phyloP scores from a whole-genome alignment of 2,888 invertebrate species.

The Operophtera brumata region DNA sequence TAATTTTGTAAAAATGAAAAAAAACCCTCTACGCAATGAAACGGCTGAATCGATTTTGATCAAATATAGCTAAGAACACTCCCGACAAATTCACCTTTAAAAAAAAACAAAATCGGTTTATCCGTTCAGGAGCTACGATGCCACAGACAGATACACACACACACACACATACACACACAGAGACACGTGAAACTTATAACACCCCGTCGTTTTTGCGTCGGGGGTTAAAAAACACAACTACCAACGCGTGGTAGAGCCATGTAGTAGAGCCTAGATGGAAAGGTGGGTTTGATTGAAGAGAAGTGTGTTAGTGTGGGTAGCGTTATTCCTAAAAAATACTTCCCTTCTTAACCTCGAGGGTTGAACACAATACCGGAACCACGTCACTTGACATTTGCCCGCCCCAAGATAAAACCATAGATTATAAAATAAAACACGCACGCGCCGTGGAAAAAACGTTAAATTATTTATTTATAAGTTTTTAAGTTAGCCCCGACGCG shows the following conservation, averaged over 20 bases:
- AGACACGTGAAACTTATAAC: too few species aligned
- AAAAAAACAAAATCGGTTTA: too few species aligned
- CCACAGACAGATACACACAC: too few species aligned
- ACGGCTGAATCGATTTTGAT: too few species aligned
- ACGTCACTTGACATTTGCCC: slow-evolving; percentile 60
- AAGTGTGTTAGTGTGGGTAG: background rate
- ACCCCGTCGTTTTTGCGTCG: too few species aligned
- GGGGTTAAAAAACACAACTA: background rate
- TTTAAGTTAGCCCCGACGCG: slow-evolving; percentile 52
- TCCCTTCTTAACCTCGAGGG: slow-evolving; percentile 45
- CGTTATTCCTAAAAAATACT: background rate
- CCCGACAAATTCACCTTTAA: too few species aligned
- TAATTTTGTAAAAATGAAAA: too few species aligned
- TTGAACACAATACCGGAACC: slow-evolving; percentile 63
- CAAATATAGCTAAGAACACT: too few species aligned
- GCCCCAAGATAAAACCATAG: slow-evolving; percentile 36
- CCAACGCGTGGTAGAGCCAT: too few species aligned
- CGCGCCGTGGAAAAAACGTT: slow-evolving; percentile 67
- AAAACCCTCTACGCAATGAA: too few species aligned
- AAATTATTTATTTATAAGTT: slow-evolving; percentile 66
- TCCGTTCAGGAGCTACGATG: too few species aligned
- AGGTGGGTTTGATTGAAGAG: background rate
- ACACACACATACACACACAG: too few species aligned
- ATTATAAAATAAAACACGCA: slow-evolving; percentile 50
- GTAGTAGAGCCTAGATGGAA: background rate